Base-by-base conservation (phyloP, 1,140 invertebrate genomes). In the Cyrtorhinus lividipennis region DNA sequence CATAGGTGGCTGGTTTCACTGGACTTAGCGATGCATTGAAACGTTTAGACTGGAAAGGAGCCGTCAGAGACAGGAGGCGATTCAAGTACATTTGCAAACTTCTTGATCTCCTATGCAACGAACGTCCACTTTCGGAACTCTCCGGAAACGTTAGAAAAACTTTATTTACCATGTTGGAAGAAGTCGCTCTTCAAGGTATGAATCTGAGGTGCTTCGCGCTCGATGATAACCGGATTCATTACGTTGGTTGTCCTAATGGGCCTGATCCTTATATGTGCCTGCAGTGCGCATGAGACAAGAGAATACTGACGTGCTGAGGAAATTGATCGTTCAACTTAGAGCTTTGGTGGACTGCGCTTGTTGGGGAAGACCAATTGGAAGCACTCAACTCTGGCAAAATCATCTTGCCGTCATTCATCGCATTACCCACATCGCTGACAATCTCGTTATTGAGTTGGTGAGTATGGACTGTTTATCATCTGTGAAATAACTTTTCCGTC, bases 61-160 rank as follows among this genome's bases (percentile, higher is more conserved):
- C 95, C 1, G 92, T 96, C 26, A 85, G 87, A 62, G 94, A 99
- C 76, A 88, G 90, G 15, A 82, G 92, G 59, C 79, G 95, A 60
- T 97, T 98, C 75, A 95, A 95, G 74, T 99, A 97, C 74, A 93
- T 97, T 68, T 94, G 90, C 70, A 92, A 93, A 68, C 77, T 98
- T 30, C 75, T 98, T 61, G 86, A 93, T 71, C 77, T 97, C 25
- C 77, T 98, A 45, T 85, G 98, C 27, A 85, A 87, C 53, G 86
- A 91, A 72, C 86, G 86, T 68, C 58, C 58, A 30, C 79, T 95
- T 69, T 82, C 82, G 10, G 83, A 84, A 57, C 77, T 98, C 23
- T 92, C 92, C 66, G 95, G 95, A 23, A 90, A 90, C 68, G 91
- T 92, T 25, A 92, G 97, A 73, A 91, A 93, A 72, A 83, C 92